phyloP scores from a whole-genome alignment of 2,113 vertebrate species.

The Cyprinus carpio region DNA sequence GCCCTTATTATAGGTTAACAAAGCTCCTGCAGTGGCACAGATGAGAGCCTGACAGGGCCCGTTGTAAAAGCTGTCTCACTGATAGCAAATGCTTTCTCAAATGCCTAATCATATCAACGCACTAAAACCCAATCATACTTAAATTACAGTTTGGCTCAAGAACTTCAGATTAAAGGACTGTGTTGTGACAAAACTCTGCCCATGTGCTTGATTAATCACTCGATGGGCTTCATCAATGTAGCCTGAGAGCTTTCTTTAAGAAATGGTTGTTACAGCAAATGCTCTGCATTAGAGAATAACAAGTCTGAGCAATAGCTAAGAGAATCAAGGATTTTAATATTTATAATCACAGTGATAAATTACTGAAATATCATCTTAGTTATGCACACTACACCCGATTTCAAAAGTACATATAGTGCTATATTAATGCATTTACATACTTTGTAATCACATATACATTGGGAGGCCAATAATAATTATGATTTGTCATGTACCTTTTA shows the following conservation, averaged over 20 bases:
- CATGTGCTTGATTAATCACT: conserved; percentile 41
- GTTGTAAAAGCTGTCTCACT: conserved; percentile 32
- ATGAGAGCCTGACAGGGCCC: conserved; percentile 18
- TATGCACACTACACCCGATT: conserved; percentile 2
- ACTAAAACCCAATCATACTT: conserved; percentile 45
- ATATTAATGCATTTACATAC: background rate
- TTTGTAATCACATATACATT: background rate
- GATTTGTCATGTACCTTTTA: background rate
- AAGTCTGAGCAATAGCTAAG: conserved; percentile 20
- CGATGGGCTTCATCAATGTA: background rate
- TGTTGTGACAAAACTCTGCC: conserved; percentile 34
- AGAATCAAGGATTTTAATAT: background rate
- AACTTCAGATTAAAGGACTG: conserved; percentile 34
- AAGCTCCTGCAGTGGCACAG: conserved; percentile 27
- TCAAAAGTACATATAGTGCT: background rate
- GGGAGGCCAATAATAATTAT: background rate
- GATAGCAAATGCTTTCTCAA: conserved; percentile 38
- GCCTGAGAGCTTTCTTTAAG: conserved; percentile 31
- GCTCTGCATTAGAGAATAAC: conserved; percentile 6
- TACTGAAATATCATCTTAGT: background rate
- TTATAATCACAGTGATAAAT: conserved; percentile 15
- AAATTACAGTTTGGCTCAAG: conserved; percentile 28
- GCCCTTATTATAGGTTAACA: conserved; percentile 44
- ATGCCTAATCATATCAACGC: conserved; percentile 25
- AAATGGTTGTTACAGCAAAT: conserved; percentile 12